phyloP scores from a whole-genome alignment of 2,888 invertebrate species.

The Sarcophaga variegata region DNA sequence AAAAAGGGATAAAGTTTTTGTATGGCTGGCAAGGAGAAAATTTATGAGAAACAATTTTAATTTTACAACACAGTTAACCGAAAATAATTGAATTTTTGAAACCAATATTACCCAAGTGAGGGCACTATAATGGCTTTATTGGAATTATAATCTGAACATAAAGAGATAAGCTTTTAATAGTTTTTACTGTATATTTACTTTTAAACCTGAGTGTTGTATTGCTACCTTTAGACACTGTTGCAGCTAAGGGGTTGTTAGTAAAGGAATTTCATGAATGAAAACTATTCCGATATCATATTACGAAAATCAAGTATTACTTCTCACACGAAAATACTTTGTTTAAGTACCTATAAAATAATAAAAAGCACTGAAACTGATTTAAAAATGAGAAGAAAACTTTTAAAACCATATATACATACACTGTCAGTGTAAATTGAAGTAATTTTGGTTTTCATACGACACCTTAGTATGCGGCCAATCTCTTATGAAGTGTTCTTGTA shows the following conservation, averaged over 20 bases:
- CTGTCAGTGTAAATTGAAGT: conserved; percentile 48
- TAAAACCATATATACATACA: not conserved
- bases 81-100: not conserved
- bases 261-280: not conserved
- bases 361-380: not conserved
- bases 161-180: not conserved
- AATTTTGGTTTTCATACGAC: conserved; percentile 36
- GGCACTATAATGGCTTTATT: not conserved
- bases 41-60: no score
- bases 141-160: not conserved
- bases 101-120: not conserved
- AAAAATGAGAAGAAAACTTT: conserved; percentile 27
- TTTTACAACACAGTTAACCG: not conserved
- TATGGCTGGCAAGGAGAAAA: no score
- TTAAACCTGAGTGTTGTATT: not conserved
- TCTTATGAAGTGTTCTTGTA: conserved; percentile 45
- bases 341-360: not conserved
- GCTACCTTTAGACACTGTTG: no score
- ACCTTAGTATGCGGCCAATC: not conserved
- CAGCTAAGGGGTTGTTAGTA: no score
- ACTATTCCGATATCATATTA: conserved; percentile 15
- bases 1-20: not conserved
- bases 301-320: not conserved
- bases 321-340: conserved; percentile 6
- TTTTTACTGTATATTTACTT: not conserved